Base-by-base conservation (phyloP, 1,140 invertebrate species). In the Chionoecetes opilio region DNA sequence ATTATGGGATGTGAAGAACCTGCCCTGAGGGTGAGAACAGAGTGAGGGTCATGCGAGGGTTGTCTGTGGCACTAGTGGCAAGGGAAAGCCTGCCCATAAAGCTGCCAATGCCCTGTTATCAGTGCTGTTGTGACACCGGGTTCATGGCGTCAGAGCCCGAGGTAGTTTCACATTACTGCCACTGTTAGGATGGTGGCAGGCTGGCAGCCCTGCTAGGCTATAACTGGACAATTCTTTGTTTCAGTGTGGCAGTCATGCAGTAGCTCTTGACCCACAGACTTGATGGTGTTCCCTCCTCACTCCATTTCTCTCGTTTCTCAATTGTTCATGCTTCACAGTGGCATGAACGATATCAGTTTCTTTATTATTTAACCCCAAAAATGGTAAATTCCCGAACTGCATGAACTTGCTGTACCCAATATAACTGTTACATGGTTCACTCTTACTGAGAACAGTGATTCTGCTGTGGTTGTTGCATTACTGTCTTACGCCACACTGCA, bases 381-480 rank as follows among this genome's bases (percentile, higher is more conserved):
- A 92, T 95, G 89, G 37, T 34, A 86, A 86, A 84, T n/a, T 35
- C 41, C 41, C 92, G 89, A 92, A 95, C n/a, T 95, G 94, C 94
- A 95, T 95, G 94, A 82, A 37, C 38, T 95, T 53, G 41, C 75
- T 95, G 94, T 95, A 92, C 46, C 89, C 90, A 93, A 41, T 86
- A 21, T 91, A 95, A 87, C 14, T 95, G 90, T 87, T 91, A 35
- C 86, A 87, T 92, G 37, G 89, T 95, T 95, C 38, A 75, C 31
- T 91, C 29, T 91, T 46, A 63, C 75, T 82, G 26, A 75, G 21
- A 88, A 41, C 31, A 87, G 8, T 92, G 11, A 85, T 91, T 95
- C 82, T 85, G 90, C 91, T 87, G 14, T 95, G 82, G 86, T 95
- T 95, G 94, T 94, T 95, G 94, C 94, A 95, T 95, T 87, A 41